These are phyloP conservation scores for Hololepta plana DNA, from an alignment of 2,888 invertebrate species.

Conservation along the genomic window DNA sequence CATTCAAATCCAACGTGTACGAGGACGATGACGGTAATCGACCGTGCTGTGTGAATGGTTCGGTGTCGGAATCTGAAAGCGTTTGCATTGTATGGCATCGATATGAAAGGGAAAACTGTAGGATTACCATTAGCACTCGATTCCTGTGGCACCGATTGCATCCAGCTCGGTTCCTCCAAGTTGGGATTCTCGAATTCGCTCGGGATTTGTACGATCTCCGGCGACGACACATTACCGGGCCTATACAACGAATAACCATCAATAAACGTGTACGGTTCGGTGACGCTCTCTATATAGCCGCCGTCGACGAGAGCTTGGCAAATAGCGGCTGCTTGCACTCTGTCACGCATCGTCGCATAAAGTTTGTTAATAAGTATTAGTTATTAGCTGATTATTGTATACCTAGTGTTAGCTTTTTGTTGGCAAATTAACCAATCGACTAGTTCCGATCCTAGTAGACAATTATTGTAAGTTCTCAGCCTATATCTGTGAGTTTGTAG, in stretches of 20 bases:
- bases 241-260: slow-evolving; percentile 31
- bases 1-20: slow-evolving; percentile 42
- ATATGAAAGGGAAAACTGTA: slow-evolving; percentile 1
- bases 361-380: no score
- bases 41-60: slow-evolving; percentile 19
- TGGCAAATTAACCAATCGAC: slow-evolving; percentile 71
- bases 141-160: slow-evolving; percentile 24
- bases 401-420: slow-evolving; percentile 60
- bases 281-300: slow-evolving; percentile 50
- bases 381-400: slow-evolving; percentile 8
- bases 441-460: slow-evolving; percentile 62
- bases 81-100: no score
- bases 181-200: slow-evolving; percentile 21
- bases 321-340: slow-evolving; percentile 56
- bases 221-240: slow-evolving; percentile 22
- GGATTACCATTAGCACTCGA: slow-evolving; percentile 15
- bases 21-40: slow-evolving; percentile 27
- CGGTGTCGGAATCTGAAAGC: slow-evolving; percentile 28
- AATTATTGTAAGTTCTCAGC: slow-evolving; percentile 52
- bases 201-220: slow-evolving; percentile 16
- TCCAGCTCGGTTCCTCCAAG: slow-evolving; percentile 43
- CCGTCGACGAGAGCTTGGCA: slow-evolving; percentile 64
- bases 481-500: slow-evolving; percentile 48
- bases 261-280: slow-evolving; percentile 32
- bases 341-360: no score